Base-by-base conservation (phyloP, 2,888 invertebrate genomes). In the Zaprionus bogoriensis region DNA sequence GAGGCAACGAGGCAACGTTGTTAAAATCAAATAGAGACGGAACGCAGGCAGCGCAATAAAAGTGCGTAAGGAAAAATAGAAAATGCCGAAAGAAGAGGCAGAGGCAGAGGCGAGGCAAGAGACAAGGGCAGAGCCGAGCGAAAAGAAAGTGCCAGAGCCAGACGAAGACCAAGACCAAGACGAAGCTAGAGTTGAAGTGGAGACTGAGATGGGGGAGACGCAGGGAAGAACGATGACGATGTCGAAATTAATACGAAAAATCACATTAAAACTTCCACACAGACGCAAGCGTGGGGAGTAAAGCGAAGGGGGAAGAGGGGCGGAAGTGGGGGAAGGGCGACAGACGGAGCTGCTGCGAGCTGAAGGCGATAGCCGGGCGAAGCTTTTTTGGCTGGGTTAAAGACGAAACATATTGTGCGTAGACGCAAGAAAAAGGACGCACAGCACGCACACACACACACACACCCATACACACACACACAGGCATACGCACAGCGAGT, bases 321-420 rank as follows among this genome's bases (percentile, higher is more conserved):
- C n/a, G n/a, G n/a, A n/a, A n/a, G n/a, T n/a, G n/a, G n/a, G n/a
- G n/a, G n/a, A n/a, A n/a, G n/a, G n/a, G n/a, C 23, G 2, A n/a
- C 36, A 48, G 44, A 14, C 7, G 32, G 12, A 12, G 30, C 14
- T 14, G 30, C n/a, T n/a, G n/a, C n/a, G 0, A 32, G 32, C 32
- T 32, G 32, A 17, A 36, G 32, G 3, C 3, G 32, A 14, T 30
- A 32, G 32, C 14, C 32, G 32, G 9, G 32, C 32, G 7, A 36
- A 36, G 32, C 32, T 36, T 17, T 36, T 57, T 77, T 67, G 70
- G 79, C 75, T 80, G 82, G 82, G 84, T 79, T 84, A 83, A 84
- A 82, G 84, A 80, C 79, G 82, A 83, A 83, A 83, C 84, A 83
- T 83, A 83, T 83, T 83, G 82, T 84, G 82, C 82, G 82, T 83